Conservation (phyloP, 2,797 vertebrate species). For the Serranus cabrilla region DNA sequence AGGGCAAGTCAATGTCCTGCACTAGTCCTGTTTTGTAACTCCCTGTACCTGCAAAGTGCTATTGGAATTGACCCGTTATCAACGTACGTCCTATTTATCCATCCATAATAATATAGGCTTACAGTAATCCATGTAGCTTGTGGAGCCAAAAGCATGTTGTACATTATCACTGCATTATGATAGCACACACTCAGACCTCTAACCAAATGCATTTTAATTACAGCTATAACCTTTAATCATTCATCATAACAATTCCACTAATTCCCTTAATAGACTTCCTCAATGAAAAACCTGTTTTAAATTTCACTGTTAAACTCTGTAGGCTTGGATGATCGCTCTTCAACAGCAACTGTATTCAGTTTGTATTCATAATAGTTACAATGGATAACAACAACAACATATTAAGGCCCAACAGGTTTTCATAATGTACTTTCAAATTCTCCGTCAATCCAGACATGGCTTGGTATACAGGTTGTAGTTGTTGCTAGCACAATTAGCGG, state of each 20-base stretch:
- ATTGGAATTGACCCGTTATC: background rate
- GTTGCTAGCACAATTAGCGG: background rate
- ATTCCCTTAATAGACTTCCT: background rate
- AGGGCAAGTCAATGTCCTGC: background rate
- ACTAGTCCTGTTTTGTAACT: background rate
- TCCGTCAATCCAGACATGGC: background rate
- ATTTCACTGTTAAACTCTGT: background rate
- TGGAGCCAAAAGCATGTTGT: no score
- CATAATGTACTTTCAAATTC: background rate
- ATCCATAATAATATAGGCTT: background rate
- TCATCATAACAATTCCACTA: background rate
- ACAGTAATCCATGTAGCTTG: background rate
- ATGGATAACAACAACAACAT: background rate
- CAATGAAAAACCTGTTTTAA: background rate
- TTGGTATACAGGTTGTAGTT: background rate
- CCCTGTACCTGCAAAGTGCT: background rate
- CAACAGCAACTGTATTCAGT: no score
- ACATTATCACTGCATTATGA: background rate
- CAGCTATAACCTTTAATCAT: conserved; percentile 11
- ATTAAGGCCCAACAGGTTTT: background rate
- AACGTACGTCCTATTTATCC: background rate
- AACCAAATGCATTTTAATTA: conserved; percentile 1
- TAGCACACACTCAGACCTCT: background rate
- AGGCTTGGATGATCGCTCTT: no score
- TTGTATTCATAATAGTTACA: background rate